Conservation (phyloP, 2,888 invertebrate genomes). For the Clusia tigrina region DNA sequence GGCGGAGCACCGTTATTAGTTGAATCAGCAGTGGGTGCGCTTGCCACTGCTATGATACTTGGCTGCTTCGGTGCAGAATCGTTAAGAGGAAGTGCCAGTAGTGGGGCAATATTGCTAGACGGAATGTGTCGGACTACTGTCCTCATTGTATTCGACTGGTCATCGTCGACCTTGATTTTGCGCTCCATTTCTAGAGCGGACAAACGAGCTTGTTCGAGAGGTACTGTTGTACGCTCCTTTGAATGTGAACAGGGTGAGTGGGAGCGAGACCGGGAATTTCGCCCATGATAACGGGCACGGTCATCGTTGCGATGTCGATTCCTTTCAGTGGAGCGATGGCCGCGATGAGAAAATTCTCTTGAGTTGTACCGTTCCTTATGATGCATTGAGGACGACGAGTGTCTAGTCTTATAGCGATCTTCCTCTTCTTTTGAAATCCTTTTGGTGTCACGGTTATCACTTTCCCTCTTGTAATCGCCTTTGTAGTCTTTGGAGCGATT, state of each 20-base stretch:
- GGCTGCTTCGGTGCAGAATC: conserved; percentile 58
- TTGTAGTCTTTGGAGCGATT: conserved; percentile 36
- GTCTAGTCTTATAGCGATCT: conserved; percentile 25
- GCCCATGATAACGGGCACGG: neutral
- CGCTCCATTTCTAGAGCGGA: conserved; percentile 31
- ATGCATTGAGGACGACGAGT: conserved; percentile 32
- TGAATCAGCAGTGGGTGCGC: neutral
- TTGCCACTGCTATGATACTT: conserved; percentile 47
- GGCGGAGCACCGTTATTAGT: conserved; percentile 23
- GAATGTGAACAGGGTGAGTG: conserved; percentile 1
- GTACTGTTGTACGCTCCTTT: neutral
- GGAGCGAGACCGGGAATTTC: neutral
- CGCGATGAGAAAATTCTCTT: conserved; percentile 44
- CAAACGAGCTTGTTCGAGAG: conserved; percentile 29
- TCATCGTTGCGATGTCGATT: neutral
- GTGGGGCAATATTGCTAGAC: conserved; percentile 42
- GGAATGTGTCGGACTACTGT: conserved; percentile 21
- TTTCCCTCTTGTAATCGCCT: conserved; percentile 30
- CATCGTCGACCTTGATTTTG: conserved; percentile 5
- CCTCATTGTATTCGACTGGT: conserved; percentile 19
- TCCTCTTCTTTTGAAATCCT: conserved; percentile 24
- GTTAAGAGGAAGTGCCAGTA: conserved; percentile 50
- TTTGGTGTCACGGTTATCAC: conserved; percentile 20
- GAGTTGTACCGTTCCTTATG: conserved; percentile 40
- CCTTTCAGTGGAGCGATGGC: too few species aligned